These are phyloP conservation scores for Eristalinus sepulchralis DNA, from an alignment of 2,888 invertebrate genomes.

Conservation along the genomic window DNA sequence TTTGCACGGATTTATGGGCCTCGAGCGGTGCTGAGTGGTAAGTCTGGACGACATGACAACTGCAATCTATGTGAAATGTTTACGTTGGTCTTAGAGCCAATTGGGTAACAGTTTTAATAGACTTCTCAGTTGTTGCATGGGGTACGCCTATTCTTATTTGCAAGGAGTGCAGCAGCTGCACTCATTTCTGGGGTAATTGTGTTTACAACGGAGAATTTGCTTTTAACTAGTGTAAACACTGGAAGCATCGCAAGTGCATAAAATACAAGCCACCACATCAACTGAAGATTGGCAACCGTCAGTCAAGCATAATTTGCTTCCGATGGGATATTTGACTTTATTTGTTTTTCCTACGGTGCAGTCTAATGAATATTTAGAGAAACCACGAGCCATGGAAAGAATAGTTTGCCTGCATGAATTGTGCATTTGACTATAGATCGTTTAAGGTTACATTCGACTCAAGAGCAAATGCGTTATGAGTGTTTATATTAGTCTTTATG, in stretches of 20 bases:
- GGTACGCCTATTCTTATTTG: neutral
- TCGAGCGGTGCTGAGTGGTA: neutral
- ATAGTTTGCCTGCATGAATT: neutral
- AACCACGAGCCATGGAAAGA: too few species aligned
- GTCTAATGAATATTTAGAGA: neutral
- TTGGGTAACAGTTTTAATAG: neutral
- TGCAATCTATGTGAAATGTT: slow-evolving; percentile 41
- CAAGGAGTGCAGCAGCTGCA: neutral
- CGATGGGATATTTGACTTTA: neutral
- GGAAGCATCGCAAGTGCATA: neutral
- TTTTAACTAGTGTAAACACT: neutral
- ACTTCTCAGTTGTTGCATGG: neutral
- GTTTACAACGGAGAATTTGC: slow-evolving; percentile 6
- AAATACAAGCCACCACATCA: neutral
- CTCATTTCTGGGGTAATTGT: slow-evolving; percentile 4
- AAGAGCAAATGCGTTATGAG: too few species aligned
- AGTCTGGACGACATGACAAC: slow-evolving; percentile 29
- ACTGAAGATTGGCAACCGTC: neutral
- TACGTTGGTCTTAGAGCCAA: neutral
- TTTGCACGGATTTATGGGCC: slow-evolving; percentile 27
- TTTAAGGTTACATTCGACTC: too few species aligned
- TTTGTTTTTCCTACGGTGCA: neutral
- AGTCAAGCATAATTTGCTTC: neutral
- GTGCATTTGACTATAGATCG: neutral
- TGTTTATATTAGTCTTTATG: too few species aligned